A percentile compares a stretch with the other conserved stretches of the same genome.
These are phyloP conservation scores for Thunnus maccoyii DNA, from an alignment of 2,113 vertebrate genomes.

Conservation along the genomic window DNA sequence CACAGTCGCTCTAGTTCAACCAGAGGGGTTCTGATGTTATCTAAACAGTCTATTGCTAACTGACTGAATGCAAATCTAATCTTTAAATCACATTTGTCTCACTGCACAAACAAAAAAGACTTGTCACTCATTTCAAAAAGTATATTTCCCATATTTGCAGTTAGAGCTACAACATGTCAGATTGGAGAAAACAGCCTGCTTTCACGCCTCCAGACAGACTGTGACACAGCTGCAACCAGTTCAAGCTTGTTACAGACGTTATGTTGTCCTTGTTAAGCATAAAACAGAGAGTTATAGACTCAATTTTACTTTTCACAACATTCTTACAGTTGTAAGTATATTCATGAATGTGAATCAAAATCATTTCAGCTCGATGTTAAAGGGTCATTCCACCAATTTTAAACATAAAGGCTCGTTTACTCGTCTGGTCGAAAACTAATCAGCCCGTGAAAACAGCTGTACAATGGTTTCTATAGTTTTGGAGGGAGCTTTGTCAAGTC, in stretches of 20 bases:
- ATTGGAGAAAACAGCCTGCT: background rate
- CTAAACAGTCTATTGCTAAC: constrained; percentile 20
- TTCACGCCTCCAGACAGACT: constrained; percentile 6
- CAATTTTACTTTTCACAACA: background rate
- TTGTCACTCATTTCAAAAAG: constrained; percentile 1
- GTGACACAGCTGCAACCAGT: constrained; percentile 5
- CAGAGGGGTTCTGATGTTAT: constrained; percentile 29
- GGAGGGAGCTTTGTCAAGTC: no score
- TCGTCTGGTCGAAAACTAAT: no score
- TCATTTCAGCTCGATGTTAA: background rate
- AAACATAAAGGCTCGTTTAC: background rate
- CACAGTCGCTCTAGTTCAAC: constrained; percentile 28
- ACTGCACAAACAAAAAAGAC: constrained; percentile 14
- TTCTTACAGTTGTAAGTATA: no score
- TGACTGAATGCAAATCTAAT: constrained; percentile 25
- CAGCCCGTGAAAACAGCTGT: no score
- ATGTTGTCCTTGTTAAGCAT: background rate
- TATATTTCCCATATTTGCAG: constrained; percentile 4
- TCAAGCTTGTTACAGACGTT: background rate
- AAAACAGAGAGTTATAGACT: background rate
- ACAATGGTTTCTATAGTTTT: no score
- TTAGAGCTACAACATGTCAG: constrained; percentile 20
- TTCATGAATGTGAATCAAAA: no score
- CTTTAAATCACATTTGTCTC: constrained; percentile 28
- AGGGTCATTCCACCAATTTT: background rate